Base-by-base conservation (phyloP, 2,113 vertebrate species). In the Bubo bubo region DNA sequence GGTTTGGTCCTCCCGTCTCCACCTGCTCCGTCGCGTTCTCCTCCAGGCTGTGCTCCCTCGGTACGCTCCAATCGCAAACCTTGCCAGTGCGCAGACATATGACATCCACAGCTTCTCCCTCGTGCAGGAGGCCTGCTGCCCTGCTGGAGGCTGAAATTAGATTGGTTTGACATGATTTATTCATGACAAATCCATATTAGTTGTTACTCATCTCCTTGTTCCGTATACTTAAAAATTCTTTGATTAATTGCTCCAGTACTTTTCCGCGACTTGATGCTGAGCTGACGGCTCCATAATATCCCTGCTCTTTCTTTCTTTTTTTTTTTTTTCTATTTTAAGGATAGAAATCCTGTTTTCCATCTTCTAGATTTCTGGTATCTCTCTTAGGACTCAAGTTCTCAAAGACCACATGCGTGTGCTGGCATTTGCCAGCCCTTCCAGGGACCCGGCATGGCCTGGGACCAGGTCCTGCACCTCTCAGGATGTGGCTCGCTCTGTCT, bases 61-160 rank as follows among this genome's bases (percentile, higher is more conserved):
- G 50, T 2, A 3, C 0, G 35, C 26, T 34, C 2, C 3, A 4
- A 4, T 26, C 66, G 2, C 32, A 34, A 22, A 4, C 58, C 52
- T 14, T 17, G 34, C 59, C 45, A 6, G 63, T 41, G 49, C 13
- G 1, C 17, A 12, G 59, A 10, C 60, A 5, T 8, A 3, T 18
- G 75, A 66, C 68, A 68, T 5, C 75, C 68, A 13, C 82, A 35
- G 82, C 75, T 35, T 60, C 75, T 74, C 60, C 75, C 28, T 27
- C 2, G 0, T 1, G 8, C 27, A 0, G 1, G 14, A 28, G 74
- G 66, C 74, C 89, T 86, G 90, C 45, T 47, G 67, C 75, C 79
- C 80, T 84, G 73, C 64, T 77, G 88, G 1, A 53, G 62, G 62
- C 8, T 23, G 76, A 23, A 49, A n/a, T 55, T 11, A 27, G 70